Evolutionary conservation across 2,113 vertebrate genomes (phyloP).

Genomic region (Scomber scombrus): DNA sequence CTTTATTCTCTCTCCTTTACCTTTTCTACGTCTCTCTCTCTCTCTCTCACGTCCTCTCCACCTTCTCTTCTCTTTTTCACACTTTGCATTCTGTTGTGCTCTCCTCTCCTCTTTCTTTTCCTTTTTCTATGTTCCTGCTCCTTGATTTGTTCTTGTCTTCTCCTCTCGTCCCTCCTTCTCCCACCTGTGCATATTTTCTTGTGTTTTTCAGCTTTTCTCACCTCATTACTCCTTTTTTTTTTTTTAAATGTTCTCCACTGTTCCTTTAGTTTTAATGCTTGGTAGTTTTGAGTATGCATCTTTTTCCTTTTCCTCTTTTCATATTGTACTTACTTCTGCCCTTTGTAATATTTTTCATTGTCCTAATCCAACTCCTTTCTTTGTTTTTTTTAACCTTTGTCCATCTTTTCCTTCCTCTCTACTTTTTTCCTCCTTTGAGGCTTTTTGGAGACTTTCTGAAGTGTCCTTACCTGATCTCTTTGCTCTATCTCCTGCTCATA

Average conservation of each 20-base stretch:
- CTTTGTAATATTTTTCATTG: no score
- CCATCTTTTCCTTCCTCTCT: no score
- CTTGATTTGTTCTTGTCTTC: conserved; percentile 20
- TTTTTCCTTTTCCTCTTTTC: no score
- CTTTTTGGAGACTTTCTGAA: no score
- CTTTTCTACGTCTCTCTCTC: conserved; percentile 12
- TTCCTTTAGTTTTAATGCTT: no score
- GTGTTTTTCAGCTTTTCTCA: background rate
- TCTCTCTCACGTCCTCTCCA: conserved; percentile 5
- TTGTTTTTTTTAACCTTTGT: no score
- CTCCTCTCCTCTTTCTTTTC: background rate
- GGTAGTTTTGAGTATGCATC: no score
- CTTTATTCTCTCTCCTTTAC: conserved; percentile 34
- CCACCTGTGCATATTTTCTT: background rate
- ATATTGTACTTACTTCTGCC: no score
- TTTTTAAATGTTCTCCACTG: background rate
- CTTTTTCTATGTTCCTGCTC: background rate
- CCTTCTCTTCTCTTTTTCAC: conserved; percentile 12
- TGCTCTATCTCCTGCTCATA: no score
- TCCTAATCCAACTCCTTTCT: no score
- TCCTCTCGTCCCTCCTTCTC: background rate
- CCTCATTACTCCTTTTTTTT: background rate
- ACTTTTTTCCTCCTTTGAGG: no score
- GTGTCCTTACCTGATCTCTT: no score
- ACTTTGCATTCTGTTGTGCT: background rate